Evolutionary conservation across 2,797 vertebrate genomes (phyloP).

Genomic region (Ctenopoma multispine): DNA sequence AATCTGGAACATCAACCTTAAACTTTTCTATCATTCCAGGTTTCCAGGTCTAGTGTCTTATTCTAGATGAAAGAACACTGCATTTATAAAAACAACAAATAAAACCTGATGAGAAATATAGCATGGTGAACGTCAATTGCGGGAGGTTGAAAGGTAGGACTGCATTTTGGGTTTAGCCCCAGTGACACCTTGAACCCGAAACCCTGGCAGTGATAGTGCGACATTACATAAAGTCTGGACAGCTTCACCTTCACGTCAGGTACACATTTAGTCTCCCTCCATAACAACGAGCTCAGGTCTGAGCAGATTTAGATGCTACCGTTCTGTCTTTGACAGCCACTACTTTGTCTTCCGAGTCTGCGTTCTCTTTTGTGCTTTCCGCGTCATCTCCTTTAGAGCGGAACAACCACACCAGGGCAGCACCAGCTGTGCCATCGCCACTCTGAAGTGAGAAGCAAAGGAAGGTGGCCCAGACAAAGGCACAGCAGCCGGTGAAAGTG

Average conservation of each 20-base stretch:
- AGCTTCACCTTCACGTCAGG: no score
- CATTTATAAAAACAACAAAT: slow-evolving; percentile 15
- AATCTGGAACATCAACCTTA: slow-evolving; percentile 1
- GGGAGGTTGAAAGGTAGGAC: not conserved
- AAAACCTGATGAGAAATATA: not conserved
- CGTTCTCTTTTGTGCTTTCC: slow-evolving; percentile 20
- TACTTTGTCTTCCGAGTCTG: slow-evolving; percentile 5
- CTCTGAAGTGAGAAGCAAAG: slow-evolving; percentile 91
- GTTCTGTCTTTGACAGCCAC: slow-evolving; percentile 27
- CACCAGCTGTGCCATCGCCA: slow-evolving; percentile 85
- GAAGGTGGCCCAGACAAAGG: slow-evolving; percentile 92
- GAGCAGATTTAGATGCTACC: slow-evolving; percentile 22
- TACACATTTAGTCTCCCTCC: not conserved
- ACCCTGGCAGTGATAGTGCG: slow-evolving; percentile 10
- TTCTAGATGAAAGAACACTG: not conserved
- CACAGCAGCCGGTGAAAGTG: slow-evolving; percentile 89
- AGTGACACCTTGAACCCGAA: slow-evolving; percentile 5
- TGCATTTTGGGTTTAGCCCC: not conserved
- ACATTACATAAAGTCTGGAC: not conserved
- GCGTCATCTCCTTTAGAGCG: slow-evolving; percentile 34
- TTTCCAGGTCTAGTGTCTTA: not conserved
- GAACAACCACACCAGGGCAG: slow-evolving; percentile 81
- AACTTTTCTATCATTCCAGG: not conserved
- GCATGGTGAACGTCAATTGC: not conserved
- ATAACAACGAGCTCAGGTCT: slow-evolving; percentile 30